A percentile compares a stretch with the other conserved stretches of the same genome.
Evolutionary conservation across 2,797 vertebrate species (phyloP).

Genomic region (Crocodylus rhombifer): DNA sequence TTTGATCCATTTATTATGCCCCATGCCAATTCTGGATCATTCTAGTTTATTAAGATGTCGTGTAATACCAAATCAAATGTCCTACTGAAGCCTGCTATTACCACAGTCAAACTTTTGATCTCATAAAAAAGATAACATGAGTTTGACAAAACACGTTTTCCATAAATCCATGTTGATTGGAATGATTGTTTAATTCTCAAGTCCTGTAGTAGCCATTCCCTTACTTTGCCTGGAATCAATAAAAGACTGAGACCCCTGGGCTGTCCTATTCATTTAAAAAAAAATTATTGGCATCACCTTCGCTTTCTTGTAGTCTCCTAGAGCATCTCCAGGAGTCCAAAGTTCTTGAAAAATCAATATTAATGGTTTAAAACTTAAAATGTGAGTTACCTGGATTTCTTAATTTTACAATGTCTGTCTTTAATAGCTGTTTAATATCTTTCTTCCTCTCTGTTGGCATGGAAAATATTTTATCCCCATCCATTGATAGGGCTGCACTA

Average conservation of each 20-base stretch:
- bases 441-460: neutral
- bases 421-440: neutral
- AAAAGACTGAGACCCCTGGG: neutral
- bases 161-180: neutral
- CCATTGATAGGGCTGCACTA: accelerated
- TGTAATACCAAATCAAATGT: neutral
- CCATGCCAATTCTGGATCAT: too few relatives aligned
- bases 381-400: neutral
- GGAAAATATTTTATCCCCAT: neutral
- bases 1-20: too few relatives aligned
- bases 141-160: neutral
- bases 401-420: slow-evolving; percentile 22
- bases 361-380: neutral
- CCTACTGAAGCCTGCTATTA: neutral
- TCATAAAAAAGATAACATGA: slow-evolving; percentile 1
- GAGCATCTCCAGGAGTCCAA: slow-evolving; percentile 12
- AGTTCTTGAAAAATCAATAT: slow-evolving; percentile 6
- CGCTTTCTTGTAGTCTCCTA: neutral
- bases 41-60: too few relatives aligned
- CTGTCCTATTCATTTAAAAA: neutral
- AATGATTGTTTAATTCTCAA: neutral
- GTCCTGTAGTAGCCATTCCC: neutral
- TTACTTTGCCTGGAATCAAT: neutral
- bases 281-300: neutral
- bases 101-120: neutral